Evolutionary conservation across 2,888 invertebrate species (phyloP), one percentile per base, ranked within the genome.

Genomic region (Dynastes tityus): DNA sequence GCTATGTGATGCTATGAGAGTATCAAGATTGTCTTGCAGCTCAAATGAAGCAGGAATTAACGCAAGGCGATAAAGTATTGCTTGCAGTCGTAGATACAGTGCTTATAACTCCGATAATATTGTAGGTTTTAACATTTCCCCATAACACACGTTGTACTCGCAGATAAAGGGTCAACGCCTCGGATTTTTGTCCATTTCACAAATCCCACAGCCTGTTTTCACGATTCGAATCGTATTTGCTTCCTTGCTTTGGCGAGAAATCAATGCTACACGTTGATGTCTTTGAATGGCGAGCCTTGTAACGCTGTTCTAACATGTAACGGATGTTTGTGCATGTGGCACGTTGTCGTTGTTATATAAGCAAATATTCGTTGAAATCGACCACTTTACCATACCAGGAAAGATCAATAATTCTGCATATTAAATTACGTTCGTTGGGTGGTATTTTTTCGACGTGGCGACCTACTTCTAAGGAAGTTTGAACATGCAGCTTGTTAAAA

Each of bases 371-470:
- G 29, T 51, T 68, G 29, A 51, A 68, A 68, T 29, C 51, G 51
- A 5, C n/a, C 11, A 32, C n/a, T n/a, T 51, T 68, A 58, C 29
- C 40, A 13, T 68, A 68, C 68, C 49, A 29, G 51, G 68, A 51
- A 68, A 68, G 68, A 68, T 68, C 68, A 68, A 68, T 68, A 68
- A 68, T 51, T 68, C 49, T 68, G 68, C 22, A 68, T 51, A 68
- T 27, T 68, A 51, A 68, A 68, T 68, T 32, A 51, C 29, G 13
- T 51, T 51, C 29, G 68, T 51, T 11, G 68, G 27, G 49, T 27
- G 49, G 29, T 53, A 5, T 37, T 27, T 22, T 68, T 49, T 51
- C 49, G 29, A 51, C 13, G 27, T 51, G 11, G 65, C 37, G 68
- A 51, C 68, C 68, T 68, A 51, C 22, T 68, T 68, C 49, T 8